Percentiles rank a stretch among this genome's conserved stretches.
Conservation (phyloP, 2,888 invertebrate species). For the Lepidocyrtinus sp. region DNA sequence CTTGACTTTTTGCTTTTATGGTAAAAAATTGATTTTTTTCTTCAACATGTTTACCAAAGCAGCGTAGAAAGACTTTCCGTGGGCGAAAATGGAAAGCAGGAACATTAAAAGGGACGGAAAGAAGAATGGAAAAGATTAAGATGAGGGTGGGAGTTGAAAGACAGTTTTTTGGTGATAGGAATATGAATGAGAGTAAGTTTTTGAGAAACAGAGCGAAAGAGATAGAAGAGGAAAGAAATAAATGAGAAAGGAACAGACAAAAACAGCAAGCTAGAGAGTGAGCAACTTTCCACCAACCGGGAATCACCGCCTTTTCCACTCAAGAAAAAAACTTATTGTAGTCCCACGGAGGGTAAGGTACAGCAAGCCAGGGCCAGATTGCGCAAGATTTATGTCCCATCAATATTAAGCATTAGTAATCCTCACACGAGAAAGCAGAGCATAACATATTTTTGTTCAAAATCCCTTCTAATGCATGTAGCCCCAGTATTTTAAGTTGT, state of each 20-base stretch:
- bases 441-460: background rate
- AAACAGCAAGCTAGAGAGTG: background rate
- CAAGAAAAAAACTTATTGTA: background rate
- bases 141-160: constrained; percentile 54
- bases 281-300: background rate
- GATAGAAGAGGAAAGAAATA: background rate
- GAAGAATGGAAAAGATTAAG: constrained; percentile 46
- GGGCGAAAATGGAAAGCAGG: background rate
- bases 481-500: too few relatives aligned
- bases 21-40: background rate
- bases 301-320: background rate
- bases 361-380: constrained; percentile 39
- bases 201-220: constrained; percentile 11
- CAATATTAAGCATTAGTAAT: constrained; percentile 22
- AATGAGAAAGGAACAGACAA: constrained; percentile 5
- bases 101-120: constrained; percentile 55
- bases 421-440: background rate
- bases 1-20: constrained; percentile 35
- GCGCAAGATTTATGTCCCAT: constrained; percentile 56
- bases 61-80: background rate
- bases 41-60: background rate
- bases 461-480: background rate
- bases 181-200: constrained; percentile 51
- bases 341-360: background rate
- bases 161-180: constrained; percentile 55